Evolutionary conservation across 2,888 invertebrate species (phyloP).

Genomic region (Dolichomitus sp.): DNA sequence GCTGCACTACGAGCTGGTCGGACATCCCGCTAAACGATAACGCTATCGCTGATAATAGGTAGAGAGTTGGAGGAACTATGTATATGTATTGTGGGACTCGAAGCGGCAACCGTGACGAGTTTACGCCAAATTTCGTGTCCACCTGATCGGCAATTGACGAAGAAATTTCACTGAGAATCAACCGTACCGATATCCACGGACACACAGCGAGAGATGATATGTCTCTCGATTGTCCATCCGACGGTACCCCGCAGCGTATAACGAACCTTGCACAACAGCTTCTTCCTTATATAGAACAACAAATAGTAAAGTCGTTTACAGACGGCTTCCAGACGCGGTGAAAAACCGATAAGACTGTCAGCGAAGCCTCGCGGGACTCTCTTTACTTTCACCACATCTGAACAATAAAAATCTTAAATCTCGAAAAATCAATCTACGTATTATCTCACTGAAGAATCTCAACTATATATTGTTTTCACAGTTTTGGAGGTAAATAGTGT

Average conservation of each 20-base stretch:
- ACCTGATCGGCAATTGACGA: background rate
- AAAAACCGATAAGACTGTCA: slow-evolving; percentile 21
- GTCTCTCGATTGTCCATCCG: slow-evolving; percentile 3
- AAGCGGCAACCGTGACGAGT: background rate
- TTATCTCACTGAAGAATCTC: background rate
- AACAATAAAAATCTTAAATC: background rate
- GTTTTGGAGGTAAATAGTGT: background rate
- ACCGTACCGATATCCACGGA: background rate
- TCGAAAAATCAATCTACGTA: background rate
- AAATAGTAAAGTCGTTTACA: slow-evolving; percentile 34
- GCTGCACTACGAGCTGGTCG: slow-evolving; percentile 52
- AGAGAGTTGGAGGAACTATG: background rate
- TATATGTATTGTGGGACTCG: background rate
- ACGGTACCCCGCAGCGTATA: background rate
- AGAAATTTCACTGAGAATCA: background rate
- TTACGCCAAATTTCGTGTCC: background rate
- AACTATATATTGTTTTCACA: background rate
- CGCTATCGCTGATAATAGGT: slow-evolving; percentile 28
- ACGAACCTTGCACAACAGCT: slow-evolving; percentile 13
- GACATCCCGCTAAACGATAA: slow-evolving; percentile 56
- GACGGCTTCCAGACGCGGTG: slow-evolving; percentile 29
- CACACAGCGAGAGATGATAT: background rate
- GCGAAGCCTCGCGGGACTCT: background rate
- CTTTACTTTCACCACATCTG: background rate
- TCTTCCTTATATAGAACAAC: slow-evolving; percentile 4